Base-by-base conservation (phyloP, 2,113 vertebrate genomes). In the Ranitomeya imitator region DNA sequence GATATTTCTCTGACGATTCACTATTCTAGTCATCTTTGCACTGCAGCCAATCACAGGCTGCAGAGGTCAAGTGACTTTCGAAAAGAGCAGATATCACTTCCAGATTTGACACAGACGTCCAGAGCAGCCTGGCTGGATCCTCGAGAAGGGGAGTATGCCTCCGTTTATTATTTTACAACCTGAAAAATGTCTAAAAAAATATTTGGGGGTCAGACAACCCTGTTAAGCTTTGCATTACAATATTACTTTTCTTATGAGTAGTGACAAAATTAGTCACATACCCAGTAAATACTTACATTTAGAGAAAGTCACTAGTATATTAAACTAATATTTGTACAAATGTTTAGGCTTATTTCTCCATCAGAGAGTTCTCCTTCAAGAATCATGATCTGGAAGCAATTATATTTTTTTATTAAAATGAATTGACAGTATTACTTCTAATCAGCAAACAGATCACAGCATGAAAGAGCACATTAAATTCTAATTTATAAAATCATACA, bases 361-460 rank as follows among this genome's bases (percentile, higher is more conserved):
- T 83, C 61, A 57, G 60, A 23, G 57, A 52, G 19, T 59, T 74
- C 85, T 86, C 57, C 85, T 78, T 76, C 55, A 65, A 78, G 59
- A 86, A 71, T 86, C 65, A 78, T 31, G 69, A 74, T 59, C 74
- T 88, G 86, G 79, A 88, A 88, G 86, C 79, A 81, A 79, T 88
- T 82, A 88, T 57, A 52, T 79, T 87, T 60, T 77, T 82, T 69
- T 54, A 71, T 69, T 67, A 69, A 57, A 81, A 76, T 82, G 63
- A 82, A 65, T 18, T 12, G 13, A 61, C 67, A 51, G 69, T 63
- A 52, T 78, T 78, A 78, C 76, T 86, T 86, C 57, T 65, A 86
- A 86, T 86, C 85, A 79, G 37, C 76, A 65, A 63, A 67, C 59
- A 63, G 45, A 79, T 86, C 85, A 65, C 60, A 86, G 85, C 85